Evolutionary conservation across 2,113 vertebrate genomes (phyloP).

Genomic region (Phodopus roborovskii): DNA sequence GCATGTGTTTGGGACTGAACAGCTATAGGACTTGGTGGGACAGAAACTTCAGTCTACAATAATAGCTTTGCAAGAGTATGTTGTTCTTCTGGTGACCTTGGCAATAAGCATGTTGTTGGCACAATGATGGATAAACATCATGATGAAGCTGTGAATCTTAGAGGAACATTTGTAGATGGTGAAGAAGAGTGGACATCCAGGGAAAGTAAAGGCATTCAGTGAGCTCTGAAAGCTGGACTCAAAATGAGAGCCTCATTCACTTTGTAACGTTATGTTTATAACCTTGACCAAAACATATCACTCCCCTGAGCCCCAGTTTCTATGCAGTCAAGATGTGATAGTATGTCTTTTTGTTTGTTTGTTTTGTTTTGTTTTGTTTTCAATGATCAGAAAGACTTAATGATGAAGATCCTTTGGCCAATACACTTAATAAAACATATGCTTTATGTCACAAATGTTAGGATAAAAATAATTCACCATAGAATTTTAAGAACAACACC

Average conservation of each 20-base stretch:
- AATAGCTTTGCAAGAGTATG: background rate
- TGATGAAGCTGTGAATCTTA: background rate
- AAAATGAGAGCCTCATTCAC: background rate
- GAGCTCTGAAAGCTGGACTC: background rate
- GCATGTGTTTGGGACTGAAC: no score
- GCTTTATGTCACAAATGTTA: constrained; percentile 59
- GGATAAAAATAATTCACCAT: constrained; percentile 54
- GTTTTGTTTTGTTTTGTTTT: no score
- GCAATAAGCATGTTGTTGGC: background rate
- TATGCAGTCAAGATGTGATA: background rate
- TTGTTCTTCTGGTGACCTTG: background rate
- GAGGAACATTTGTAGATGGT: background rate
- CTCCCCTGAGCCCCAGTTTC: background rate
- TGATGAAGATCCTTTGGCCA: background rate
- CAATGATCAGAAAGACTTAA: background rate
- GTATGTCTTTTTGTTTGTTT: background rate
- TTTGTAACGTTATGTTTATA: background rate
- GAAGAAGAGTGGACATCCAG: rapidly evolving
- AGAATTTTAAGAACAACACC: background rate
- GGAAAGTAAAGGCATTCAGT: background rate
- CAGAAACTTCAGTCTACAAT: no score
- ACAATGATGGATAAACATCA: background rate
- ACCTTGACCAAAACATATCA: background rate
- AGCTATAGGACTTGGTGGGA: no score
- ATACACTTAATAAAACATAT: constrained; percentile 56